Conservation (phyloP, 2,797 vertebrate species). For the Tragopan temminckii region DNA sequence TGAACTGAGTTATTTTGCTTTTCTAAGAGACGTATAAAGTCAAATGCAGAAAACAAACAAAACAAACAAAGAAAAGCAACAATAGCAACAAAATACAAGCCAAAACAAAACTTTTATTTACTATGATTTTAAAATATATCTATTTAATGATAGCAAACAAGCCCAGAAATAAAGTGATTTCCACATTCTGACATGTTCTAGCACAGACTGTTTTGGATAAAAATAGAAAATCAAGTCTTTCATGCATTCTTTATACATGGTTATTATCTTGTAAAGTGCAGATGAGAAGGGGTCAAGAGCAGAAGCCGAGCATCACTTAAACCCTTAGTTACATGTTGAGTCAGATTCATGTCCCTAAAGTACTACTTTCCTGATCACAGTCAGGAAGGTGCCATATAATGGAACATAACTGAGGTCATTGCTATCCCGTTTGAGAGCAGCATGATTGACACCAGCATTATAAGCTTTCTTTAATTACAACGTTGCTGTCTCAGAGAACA, state of each 20-base stretch:
- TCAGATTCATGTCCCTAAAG: constrained; percentile 40
- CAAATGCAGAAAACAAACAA: not conserved
- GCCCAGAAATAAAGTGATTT: not conserved
- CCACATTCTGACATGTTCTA: not conserved
- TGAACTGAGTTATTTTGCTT: not conserved
- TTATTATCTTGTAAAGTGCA: constrained; percentile 13
- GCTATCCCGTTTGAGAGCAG: constrained; percentile 37
- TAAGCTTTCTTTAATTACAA: constrained; percentile 69
- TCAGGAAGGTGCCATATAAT: constrained; percentile 67
- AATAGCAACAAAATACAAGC: not conserved
- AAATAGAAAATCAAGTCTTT: constrained; percentile 13
- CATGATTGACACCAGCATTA: constrained; percentile 70
- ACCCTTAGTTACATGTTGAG: constrained; percentile 65
- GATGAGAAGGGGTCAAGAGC: constrained; percentile 22
- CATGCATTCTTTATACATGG: not conserved
- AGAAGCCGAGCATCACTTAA: constrained; percentile 29
- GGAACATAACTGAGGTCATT: constrained; percentile 63
- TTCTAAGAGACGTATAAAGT: not conserved
- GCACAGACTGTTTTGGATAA: not conserved
- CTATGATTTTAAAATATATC: not conserved
- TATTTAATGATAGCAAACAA: not conserved
- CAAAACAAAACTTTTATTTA: not conserved
- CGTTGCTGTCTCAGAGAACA: constrained; percentile 65
- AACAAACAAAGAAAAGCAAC: not conserved
- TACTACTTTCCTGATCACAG: constrained; percentile 62